Evolutionary conservation across 2,113 vertebrate species (phyloP).

Genomic region (Bubo bubo): DNA sequence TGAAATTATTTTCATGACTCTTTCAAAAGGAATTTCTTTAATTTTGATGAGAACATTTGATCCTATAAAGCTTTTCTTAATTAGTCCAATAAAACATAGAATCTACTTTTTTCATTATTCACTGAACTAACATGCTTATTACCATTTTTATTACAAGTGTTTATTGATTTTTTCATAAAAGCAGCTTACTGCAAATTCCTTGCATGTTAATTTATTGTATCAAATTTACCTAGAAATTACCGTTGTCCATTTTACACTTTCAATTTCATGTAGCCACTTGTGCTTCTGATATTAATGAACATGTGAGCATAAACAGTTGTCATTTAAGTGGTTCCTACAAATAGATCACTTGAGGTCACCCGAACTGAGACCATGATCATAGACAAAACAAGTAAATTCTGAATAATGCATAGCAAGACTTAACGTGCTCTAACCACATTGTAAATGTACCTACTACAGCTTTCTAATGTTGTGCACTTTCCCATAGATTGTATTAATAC

Average conservation of each 20-base stretch:
- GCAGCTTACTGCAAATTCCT: neutral
- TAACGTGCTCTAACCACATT: neutral
- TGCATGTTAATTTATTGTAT: neutral
- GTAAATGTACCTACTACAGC: neutral
- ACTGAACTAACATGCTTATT: conserved; percentile 33
- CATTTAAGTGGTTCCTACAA: neutral
- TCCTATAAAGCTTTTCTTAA: conserved; percentile 41
- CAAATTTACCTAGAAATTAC: conserved; percentile 11
- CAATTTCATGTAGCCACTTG: neutral
- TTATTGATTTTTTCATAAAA: conserved; percentile 61
- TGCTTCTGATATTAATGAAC: neutral
- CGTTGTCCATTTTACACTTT: neutral
- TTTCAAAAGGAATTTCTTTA: conserved; percentile 34
- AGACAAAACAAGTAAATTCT: neutral
- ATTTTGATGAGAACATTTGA: conserved; percentile 22
- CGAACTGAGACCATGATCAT: neutral
- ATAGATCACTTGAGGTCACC: neutral
- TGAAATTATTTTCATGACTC: neutral
- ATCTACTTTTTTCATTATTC: conserved; percentile 49
- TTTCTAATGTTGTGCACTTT: neutral
- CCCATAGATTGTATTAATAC: neutral
- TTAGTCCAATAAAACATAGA: conserved; percentile 32
- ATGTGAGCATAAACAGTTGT: neutral
- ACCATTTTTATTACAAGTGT: conserved; percentile 45
- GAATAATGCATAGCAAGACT: neutral